phyloP scores from a whole-genome alignment of 2,888 invertebrate genomes.

The Bugulina stolonifera region DNA sequence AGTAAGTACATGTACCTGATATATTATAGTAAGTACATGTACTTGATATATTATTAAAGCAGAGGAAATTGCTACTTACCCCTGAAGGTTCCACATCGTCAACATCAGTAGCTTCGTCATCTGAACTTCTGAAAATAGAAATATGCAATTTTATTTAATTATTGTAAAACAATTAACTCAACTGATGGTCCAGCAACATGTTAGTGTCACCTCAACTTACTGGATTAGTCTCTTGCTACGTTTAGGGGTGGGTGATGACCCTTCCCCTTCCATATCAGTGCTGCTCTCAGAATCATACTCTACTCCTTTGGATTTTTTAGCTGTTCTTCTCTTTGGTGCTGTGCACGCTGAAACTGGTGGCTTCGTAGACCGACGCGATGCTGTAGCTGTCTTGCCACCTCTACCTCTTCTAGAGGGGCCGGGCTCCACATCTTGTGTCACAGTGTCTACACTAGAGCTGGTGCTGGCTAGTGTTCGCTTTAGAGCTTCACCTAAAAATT shows the following conservation, averaged over 20 bases:
- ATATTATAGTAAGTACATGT: no score
- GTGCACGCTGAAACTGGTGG: not conserved
- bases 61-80: no score
- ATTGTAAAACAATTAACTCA: no score
- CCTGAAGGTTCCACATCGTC: not conserved
- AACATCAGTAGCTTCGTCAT: slow-evolving; percentile 12
- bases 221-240: not conserved
- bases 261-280: not conserved
- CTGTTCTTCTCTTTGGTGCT: not conserved
- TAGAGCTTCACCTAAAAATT: not conserved
- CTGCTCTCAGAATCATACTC: not conserved
- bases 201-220: not conserved
- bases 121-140: slow-evolving; percentile 26
- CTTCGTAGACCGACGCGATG: not conserved
- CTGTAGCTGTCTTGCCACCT: not conserved
- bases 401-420: slow-evolving; percentile 1
- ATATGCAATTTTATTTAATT: no score
- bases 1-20: no score
- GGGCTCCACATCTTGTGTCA: not conserved
- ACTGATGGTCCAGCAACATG: no score
- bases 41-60: no score
- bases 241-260: not conserved
- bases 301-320: not conserved
- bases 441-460: no score
- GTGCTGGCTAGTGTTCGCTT: not conserved